These are phyloP conservation scores for Himantopus leucocephalus DNA, from an alignment of 2,113 vertebrate genomes.

Conservation along the genomic window DNA sequence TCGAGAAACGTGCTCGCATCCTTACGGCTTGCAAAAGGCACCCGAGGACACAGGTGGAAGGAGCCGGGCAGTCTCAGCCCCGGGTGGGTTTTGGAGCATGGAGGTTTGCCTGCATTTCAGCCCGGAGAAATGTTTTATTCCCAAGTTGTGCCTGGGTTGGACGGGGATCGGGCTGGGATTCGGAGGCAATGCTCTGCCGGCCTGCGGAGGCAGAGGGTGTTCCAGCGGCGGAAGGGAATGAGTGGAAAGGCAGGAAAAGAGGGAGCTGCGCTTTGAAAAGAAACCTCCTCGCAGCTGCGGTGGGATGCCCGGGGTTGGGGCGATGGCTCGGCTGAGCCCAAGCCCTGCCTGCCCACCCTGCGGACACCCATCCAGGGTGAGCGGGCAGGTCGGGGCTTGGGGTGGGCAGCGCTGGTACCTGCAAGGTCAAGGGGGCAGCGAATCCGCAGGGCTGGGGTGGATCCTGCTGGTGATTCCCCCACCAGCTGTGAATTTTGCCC, in stretches of 20 bases:
- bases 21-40: not conserved
- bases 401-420: not conserved
- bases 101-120: not conserved
- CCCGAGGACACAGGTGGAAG: not conserved
- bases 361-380: fast-evolving
- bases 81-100: not conserved
- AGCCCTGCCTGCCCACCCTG: not conserved
- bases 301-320: fast-evolving
- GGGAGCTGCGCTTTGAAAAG: not conserved
- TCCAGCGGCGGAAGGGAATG: not conserved
- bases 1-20: not conserved
- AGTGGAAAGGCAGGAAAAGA: not conserved
- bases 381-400: not conserved
- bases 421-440: not conserved
- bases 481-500: not conserved
- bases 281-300: not conserved
- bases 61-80: not conserved
- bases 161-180: not conserved
- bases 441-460: not conserved
- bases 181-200: not conserved
- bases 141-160: too few relatives aligned
- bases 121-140: not conserved
- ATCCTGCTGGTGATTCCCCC: not conserved
- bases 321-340: not conserved
- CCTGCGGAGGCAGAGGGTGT: not conserved